A percentile compares a stretch with the other conserved stretches of the same genome.
Conservation (phyloP, 2,113 vertebrate species). For the Speoplatyrhinus poulsoni region DNA sequence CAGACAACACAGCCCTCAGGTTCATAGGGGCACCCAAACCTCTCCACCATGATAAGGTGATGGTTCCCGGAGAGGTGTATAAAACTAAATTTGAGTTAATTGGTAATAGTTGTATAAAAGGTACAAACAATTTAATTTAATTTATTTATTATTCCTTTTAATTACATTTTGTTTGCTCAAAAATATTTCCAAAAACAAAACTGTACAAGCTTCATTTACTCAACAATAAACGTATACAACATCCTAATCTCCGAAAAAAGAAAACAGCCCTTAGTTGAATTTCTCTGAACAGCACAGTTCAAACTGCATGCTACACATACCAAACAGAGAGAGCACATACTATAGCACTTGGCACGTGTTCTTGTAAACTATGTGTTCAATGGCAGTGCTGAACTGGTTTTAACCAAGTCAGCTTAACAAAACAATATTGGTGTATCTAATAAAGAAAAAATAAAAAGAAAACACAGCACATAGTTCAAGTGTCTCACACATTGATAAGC, state of each 20-base stretch:
- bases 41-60: too few species aligned
- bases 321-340: not conserved
- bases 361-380: too few species aligned
- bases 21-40: too few species aligned
- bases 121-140: not conserved
- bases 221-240: not conserved
- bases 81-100: too few species aligned
- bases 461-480: not conserved
- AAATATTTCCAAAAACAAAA: constrained; percentile 7
- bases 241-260: not conserved
- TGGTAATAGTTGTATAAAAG: not conserved
- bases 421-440: too few species aligned
- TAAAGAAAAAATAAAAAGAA: too few species aligned
- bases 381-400: too few species aligned
- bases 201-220: constrained; percentile 26
- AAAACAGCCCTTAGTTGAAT: not conserved
- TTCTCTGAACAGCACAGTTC: not conserved
- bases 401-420: too few species aligned
- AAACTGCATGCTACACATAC: not conserved
- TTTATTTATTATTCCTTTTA: constrained; percentile 44
- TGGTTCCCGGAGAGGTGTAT: too few species aligned
- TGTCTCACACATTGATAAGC: not conserved
- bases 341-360: not conserved
- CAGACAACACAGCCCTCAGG: too few species aligned
- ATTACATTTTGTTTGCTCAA: not conserved